These are phyloP conservation scores for Pachyramphus minor DNA, from an alignment of 2,113 vertebrate species.

Conservation along the genomic window DNA sequence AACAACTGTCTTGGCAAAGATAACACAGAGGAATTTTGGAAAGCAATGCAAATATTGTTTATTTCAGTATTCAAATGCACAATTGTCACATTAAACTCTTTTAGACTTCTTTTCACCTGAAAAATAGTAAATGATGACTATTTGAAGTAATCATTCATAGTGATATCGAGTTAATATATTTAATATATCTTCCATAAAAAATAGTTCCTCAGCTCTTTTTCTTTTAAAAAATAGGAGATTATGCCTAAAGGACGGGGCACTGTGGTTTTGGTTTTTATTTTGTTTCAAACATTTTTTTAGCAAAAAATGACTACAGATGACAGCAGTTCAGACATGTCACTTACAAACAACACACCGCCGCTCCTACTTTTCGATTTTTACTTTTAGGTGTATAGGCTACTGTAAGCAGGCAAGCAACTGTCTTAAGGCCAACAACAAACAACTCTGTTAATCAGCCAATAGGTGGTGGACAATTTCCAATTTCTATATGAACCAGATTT, in stretches of 20 bases:
- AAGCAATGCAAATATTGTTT: not conserved
- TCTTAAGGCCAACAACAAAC: not conserved
- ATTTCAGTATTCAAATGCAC: not conserved
- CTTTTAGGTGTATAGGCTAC: not conserved
- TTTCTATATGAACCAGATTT: not conserved
- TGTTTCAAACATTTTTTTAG: not conserved
- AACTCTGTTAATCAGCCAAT: not conserved
- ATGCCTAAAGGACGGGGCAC: not conserved
- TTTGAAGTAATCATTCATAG: not conserved
- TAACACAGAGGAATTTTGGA: not conserved
- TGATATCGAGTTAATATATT: not conserved
- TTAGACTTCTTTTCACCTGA: not conserved
- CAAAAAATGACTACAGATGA: not conserved
- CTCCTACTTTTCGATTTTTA: slow-evolving; percentile 22
- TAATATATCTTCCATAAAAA: not conserved
- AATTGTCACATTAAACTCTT: not conserved
- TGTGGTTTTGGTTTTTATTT: not conserved
- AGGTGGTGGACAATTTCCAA: not conserved
- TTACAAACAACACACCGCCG: slow-evolving; percentile 18
- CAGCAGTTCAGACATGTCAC: not conserved
- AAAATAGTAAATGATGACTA: not conserved
- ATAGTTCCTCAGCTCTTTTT: not conserved
- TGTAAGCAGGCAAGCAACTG: not conserved
- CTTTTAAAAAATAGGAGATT: not conserved
- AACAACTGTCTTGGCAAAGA: not conserved